Evolutionary conservation across 2,888 invertebrate genomes (phyloP).

Genomic region (Ennomos quercinarius): DNA sequence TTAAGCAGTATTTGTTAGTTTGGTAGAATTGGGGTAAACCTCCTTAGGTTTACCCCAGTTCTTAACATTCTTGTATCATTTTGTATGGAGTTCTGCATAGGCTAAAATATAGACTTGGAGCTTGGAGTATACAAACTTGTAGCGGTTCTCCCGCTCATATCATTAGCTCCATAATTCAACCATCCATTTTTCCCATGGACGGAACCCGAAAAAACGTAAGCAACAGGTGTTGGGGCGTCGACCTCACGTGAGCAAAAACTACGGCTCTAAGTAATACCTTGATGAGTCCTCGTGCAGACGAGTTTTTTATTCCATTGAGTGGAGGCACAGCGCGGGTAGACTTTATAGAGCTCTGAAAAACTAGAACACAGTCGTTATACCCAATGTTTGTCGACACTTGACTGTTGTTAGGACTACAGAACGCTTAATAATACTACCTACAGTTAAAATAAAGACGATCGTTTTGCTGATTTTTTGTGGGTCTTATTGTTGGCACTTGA

Average conservation of each 20-base stretch:
- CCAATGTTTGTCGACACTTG: conserved; percentile 12
- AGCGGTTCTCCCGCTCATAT: conserved; percentile 3
- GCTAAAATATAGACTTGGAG: too few species aligned
- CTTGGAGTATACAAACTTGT: too few species aligned
- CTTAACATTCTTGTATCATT: too few species aligned
- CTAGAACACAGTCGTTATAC: conserved; percentile 12
- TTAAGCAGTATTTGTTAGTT: too few species aligned
- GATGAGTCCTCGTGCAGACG: conserved; percentile 33
- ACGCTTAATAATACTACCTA: not conserved
- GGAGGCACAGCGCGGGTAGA: conserved; percentile 20
- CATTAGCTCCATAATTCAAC: not conserved
- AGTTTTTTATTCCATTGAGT: conserved; percentile 34
- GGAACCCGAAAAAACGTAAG: conserved; percentile 46
- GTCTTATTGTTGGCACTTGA: too few species aligned
- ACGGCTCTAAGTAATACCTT: conserved; percentile 39
- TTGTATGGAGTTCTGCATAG: too few species aligned
- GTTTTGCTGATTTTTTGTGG: too few species aligned
- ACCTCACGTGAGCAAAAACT: conserved; percentile 48
- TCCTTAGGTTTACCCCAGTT: too few species aligned
- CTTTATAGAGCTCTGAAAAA: conserved; percentile 16
- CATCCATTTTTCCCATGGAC: conserved; percentile 6
- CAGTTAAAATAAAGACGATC: not conserved
- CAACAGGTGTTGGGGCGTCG: conserved; percentile 52
- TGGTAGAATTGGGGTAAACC: too few species aligned
- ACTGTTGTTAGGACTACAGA: not conserved